Evolutionary conservation across 1,140 invertebrate genomes (phyloP).

Genomic region (Chelonus insularis): DNA sequence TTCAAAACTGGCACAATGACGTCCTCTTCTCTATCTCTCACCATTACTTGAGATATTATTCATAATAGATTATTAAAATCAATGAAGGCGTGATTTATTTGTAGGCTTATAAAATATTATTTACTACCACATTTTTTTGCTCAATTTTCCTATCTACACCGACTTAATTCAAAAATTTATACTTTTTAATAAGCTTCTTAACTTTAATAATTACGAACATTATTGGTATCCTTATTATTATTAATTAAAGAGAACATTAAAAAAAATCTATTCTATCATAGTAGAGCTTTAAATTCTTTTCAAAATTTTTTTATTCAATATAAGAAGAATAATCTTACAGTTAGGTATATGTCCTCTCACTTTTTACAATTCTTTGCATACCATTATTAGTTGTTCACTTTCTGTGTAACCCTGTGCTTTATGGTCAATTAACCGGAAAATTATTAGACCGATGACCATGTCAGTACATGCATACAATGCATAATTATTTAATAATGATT

Average conservation of each 20-base stretch:
- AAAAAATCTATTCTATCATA: too few species aligned
- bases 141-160: neutral
- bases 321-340: too few species aligned
- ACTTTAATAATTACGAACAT: too few species aligned
- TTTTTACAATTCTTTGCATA: neutral
- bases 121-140: neutral
- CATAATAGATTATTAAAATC: neutral
- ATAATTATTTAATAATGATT: neutral
- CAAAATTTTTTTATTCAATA: too few species aligned
- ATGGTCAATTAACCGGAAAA: neutral
- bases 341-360: too few species aligned
- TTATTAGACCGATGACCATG: neutral
- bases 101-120: neutral
- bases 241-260: too few species aligned
- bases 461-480: too few species aligned
- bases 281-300: too few species aligned
- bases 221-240: too few species aligned
- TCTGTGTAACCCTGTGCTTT: neutral
- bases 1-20: conserved; percentile 23
- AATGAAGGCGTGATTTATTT: neutral
- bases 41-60: neutral
- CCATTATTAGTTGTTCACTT: neutral
- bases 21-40: neutral
- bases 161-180: too few species aligned
- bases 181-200: too few species aligned